Evolutionary conservation across 2,113 vertebrate species (phyloP), one percentile per base, ranked within the genome.

Genomic region (Colinus virginianus): DNA sequence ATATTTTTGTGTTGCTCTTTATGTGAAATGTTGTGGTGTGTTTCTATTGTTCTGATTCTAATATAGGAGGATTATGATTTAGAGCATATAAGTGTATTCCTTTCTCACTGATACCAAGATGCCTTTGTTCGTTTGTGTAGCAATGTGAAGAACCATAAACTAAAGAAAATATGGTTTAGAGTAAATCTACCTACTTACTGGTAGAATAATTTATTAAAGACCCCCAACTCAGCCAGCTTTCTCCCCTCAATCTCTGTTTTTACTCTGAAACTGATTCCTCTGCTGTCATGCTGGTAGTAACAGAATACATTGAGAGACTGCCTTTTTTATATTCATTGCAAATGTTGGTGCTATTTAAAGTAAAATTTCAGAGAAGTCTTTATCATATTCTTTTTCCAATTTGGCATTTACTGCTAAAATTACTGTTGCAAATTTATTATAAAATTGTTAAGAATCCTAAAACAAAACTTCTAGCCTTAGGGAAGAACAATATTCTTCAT

Each of bases 361-460:
- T 49, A 67, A 76, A 78, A 83, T 70, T 88, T 61, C 68, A 83
- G 55, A 68, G 34, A 22, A 64, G 20, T 32, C 17, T 77, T 61
- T 74, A 6, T 30, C 42, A 46, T 69, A 76, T 79, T 51, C 13
- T 6, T 74, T 78, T 89, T 63, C 28, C 4, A 92, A 36, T n/a
- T 72, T 90, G 66, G 11, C 23, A 83, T 88, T 84, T 26, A 70
- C 34, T 89, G 69, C 26, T 81, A n/a, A 69, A 87, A 87, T 12
- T 43, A 55, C 43, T 62, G 32, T 55, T 85, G 78, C 25, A 94
- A 88, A 91, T 70, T 59, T 89, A 78, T 55, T 45, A 32, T 42
- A 89, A 90, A 80, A 68, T 68, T 90, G 9, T 77, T 91, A 45
- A 87, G 48, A 75, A 78, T 84, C 36, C n/a, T 56, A 66, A 64